These are phyloP conservation scores for Caenorhabditis sp. DNA, from an alignment of 2,888 invertebrate genomes.

Conservation along the genomic window DNA sequence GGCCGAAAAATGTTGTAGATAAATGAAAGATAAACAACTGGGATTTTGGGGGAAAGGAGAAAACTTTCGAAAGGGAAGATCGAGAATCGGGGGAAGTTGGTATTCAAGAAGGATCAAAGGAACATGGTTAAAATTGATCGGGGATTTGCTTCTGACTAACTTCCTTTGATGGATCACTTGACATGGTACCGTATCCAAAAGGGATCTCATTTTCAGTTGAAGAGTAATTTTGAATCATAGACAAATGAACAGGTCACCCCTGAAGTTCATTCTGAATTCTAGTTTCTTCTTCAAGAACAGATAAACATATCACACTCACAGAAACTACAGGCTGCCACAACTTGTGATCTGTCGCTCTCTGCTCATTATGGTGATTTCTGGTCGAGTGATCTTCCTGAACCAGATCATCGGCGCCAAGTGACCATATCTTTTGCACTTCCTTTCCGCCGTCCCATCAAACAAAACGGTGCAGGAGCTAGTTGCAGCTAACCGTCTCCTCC, in stretches of 20 bases:
- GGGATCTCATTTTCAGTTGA: too few species aligned
- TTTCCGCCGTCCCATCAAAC: constrained; percentile 7
- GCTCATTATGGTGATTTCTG: too few species aligned
- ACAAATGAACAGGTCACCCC: too few species aligned
- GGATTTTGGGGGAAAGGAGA: neutral
- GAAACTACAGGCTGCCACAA: too few species aligned
- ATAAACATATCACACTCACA: too few species aligned
- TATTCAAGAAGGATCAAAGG: constrained; percentile 5
- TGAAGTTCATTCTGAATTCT: too few species aligned
- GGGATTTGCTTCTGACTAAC: too few species aligned
- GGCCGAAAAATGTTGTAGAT: constrained; percentile 6
- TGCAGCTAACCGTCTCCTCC: neutral
- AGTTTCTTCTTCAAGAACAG: too few species aligned
- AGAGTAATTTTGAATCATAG: too few species aligned
- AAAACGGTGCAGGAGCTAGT: neutral
- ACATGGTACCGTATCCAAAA: too few species aligned
- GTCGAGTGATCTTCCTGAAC: neutral
- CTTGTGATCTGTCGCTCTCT: too few species aligned
- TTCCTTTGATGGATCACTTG: too few species aligned
- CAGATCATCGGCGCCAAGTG: neutral
- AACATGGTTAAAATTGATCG: neutral
- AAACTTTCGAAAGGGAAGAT: neutral
- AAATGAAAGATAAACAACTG: constrained; percentile 1
- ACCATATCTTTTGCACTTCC: neutral
- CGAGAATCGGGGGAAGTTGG: neutral